phyloP scores from a whole-genome alignment of 2,113 vertebrate species.

The Prunella himalayana region DNA sequence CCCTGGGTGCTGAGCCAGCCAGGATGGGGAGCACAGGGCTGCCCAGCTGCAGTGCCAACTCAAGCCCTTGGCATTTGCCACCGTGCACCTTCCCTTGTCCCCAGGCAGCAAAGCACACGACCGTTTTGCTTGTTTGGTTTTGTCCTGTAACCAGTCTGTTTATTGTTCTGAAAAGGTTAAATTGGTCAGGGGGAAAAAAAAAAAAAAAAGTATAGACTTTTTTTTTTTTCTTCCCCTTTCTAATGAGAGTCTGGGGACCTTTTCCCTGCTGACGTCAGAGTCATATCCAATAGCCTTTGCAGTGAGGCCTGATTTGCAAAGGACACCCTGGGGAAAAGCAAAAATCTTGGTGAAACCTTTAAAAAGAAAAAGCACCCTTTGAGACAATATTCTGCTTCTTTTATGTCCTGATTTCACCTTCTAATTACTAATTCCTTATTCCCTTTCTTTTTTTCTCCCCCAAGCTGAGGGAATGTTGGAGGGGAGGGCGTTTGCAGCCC shows the following conservation, averaged over 20 bases:
- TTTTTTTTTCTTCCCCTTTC: neutral
- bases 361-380: neutral
- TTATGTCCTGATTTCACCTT: constrained; percentile 63
- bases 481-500: neutral
- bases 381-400: neutral
- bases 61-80: neutral
- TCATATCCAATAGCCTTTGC: constrained; percentile 43
- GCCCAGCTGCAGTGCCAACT: neutral
- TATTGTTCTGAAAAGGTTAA: constrained; percentile 60
- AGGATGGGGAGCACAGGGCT: neutral
- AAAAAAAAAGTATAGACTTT: neutral
- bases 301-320: constrained; percentile 56
- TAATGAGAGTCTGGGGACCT: constrained; percentile 56
- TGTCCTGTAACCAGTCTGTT: neutral
- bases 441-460: neutral
- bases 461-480: neutral
- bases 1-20: neutral
- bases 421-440: neutral
- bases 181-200: neutral
- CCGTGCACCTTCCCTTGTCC: fast-evolving
- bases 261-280: constrained; percentile 48
- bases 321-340: constrained; percentile 51
- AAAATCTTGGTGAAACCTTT: constrained; percentile 48
- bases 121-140: neutral
- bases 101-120: neutral